Evolutionary conservation across 2,113 vertebrate genomes (phyloP).

Genomic region (Mirza zaza): DNA sequence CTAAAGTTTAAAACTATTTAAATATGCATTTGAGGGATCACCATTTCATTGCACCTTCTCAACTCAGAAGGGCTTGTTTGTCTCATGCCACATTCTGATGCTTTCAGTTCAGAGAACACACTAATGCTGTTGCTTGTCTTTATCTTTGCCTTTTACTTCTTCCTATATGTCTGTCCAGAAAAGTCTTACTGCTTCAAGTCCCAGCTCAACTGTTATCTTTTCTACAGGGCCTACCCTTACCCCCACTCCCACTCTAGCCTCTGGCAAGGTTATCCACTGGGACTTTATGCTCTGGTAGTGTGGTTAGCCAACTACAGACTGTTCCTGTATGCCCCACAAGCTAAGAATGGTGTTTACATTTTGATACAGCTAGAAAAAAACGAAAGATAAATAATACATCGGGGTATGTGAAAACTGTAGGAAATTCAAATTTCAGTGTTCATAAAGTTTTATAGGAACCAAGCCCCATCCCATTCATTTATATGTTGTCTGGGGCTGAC

Average conservation of each 20-base stretch:
- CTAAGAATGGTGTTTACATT: not conserved
- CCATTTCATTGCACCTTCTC: not conserved
- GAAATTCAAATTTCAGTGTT: conserved; percentile 7
- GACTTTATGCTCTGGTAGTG: not conserved
- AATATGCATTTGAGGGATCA: not conserved
- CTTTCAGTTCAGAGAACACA: conserved; percentile 25
- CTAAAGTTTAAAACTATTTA: not conserved
- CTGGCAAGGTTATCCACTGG: not conserved
- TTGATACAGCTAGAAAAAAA: not conserved
- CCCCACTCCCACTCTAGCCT: not conserved
- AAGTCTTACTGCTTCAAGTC: conserved; percentile 1
- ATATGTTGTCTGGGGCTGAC: not conserved
- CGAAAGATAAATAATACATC: not conserved
- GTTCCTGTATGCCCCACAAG: not conserved
- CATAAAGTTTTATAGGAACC: not conserved
- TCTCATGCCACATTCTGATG: not conserved
- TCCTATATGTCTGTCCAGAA: not conserved
- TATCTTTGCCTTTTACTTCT: not conserved
- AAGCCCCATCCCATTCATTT: not conserved
- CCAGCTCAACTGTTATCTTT: not conserved
- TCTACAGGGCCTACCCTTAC: not conserved
- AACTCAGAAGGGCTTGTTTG: not conserved
- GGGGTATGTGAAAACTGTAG: not conserved
- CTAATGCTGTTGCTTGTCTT: not conserved
- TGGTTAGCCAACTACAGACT: not conserved